phyloP scores from a whole-genome alignment of 2,888 invertebrate species.

The Agrypnus murinus region DNA sequence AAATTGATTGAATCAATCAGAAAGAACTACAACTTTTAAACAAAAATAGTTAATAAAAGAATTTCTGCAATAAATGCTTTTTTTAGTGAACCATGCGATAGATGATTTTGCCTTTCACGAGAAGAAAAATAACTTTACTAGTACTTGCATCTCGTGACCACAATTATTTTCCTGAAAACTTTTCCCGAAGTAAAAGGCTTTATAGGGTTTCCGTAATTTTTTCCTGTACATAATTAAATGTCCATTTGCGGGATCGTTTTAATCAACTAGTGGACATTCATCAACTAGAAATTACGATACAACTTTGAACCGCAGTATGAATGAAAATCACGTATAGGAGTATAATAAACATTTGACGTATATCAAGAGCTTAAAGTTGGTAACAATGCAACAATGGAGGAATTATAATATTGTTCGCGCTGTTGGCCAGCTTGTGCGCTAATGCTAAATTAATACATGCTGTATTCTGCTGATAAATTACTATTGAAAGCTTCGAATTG shows the following conservation, averaged over 20 bases:
- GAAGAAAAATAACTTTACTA: no score
- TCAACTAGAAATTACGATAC: conserved; percentile 23
- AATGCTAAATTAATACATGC: conserved; percentile 54
- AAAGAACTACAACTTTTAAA: no score
- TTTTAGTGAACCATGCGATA: no score
- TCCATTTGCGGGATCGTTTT: no score
- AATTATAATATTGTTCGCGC: conserved; percentile 57
- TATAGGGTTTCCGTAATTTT: no score
- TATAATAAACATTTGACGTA: conserved; percentile 47
- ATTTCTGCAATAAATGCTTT: no score
- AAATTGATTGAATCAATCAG: no score
- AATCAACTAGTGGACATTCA: conserved; percentile 7
- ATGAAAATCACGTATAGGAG: conserved; percentile 31
- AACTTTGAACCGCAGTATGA: conserved; percentile 29
- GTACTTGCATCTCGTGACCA: no score
- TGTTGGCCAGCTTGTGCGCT: conserved; percentile 51
- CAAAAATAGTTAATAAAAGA: no score
- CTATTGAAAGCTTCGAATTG: conserved; percentile 58
- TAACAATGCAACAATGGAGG: conserved; percentile 54
- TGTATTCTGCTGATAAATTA: conserved; percentile 58
- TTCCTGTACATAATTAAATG: neutral
- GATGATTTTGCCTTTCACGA: no score
- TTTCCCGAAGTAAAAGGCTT: no score
- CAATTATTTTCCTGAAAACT: no score
- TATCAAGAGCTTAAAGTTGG: conserved; percentile 52